Evolutionary conservation across 2,888 invertebrate species (phyloP).

Genomic region (Melanchra persicariae): DNA sequence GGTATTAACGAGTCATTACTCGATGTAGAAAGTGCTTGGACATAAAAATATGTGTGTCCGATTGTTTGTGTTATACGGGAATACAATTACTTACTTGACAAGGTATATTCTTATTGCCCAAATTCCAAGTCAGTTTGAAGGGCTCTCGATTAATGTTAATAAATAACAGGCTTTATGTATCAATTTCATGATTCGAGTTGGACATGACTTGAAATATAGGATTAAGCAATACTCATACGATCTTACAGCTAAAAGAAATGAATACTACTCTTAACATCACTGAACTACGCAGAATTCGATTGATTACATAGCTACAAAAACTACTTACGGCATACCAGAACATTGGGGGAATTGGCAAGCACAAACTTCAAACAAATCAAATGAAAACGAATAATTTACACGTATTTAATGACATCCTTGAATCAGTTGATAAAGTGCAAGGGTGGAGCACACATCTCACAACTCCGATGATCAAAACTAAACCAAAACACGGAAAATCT

Average conservation of each 20-base stretch:
- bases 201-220: too few species aligned
- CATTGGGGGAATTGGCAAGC: background rate
- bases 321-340: background rate
- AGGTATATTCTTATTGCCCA: background rate
- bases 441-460: background rate
- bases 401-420: conserved; percentile 32
- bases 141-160: background rate
- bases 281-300: background rate
- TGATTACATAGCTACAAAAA: background rate
- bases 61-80: conserved; percentile 2
- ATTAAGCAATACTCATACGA: background rate
- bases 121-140: background rate
- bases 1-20: conserved; percentile 42
- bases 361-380: conserved; percentile 12
- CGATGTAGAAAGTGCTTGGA: conserved; percentile 26
- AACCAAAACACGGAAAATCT: conserved; percentile 8
- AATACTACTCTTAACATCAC: background rate
- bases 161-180: too few species aligned
- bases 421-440: conserved; percentile 38
- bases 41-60: background rate
- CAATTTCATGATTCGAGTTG: too few species aligned
- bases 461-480: conserved; percentile 1
- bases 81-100: background rate
- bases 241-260: background rate
- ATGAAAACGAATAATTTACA: conserved; percentile 14